Percentiles rank a stretch among this genome's conserved stretches.
These are phyloP conservation scores for Heliconius ethilla DNA, from an alignment of 2,888 invertebrate species.

Conservation along the genomic window DNA sequence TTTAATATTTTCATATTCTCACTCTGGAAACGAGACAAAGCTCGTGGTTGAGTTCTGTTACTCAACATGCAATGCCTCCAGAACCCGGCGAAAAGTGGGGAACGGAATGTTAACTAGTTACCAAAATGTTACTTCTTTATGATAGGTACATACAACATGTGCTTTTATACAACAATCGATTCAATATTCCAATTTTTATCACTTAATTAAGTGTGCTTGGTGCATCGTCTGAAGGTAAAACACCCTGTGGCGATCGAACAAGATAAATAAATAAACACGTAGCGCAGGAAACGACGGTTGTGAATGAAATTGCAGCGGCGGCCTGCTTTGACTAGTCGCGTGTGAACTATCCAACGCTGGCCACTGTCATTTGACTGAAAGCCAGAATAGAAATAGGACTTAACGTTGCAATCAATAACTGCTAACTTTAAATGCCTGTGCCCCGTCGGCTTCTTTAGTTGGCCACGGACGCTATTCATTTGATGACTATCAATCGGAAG, in stretches of 20 bases:
- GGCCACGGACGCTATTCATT: background rate
- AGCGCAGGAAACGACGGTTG: slow-evolving; percentile 8
- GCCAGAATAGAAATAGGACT: slow-evolving; percentile 18
- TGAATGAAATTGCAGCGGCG: slow-evolving; percentile 4
- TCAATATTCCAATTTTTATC: background rate
- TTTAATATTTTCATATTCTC: too few relatives aligned
- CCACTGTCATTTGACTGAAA: background rate
- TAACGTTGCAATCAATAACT: slow-evolving; percentile 11
- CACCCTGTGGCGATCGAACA: background rate
- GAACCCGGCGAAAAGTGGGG: too few relatives aligned
- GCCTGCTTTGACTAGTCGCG: background rate
- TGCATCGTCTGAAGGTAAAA: slow-evolving; percentile 2
- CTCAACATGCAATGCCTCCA: too few relatives aligned
- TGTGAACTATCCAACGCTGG: background rate
- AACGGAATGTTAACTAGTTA: too few relatives aligned
- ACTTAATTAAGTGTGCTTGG: background rate
- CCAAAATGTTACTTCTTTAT: background rate
- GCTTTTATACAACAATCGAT: background rate
- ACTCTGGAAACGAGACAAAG: too few relatives aligned
- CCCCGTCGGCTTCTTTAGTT: background rate
- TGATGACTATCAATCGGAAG: background rate
- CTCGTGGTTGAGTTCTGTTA: too few relatives aligned
- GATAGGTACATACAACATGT: background rate
- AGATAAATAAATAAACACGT: slow-evolving; percentile 18
- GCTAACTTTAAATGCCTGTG: background rate